Base-by-base conservation (phyloP, 2,888 invertebrate genomes). In the Mechanitis mazaeus region DNA sequence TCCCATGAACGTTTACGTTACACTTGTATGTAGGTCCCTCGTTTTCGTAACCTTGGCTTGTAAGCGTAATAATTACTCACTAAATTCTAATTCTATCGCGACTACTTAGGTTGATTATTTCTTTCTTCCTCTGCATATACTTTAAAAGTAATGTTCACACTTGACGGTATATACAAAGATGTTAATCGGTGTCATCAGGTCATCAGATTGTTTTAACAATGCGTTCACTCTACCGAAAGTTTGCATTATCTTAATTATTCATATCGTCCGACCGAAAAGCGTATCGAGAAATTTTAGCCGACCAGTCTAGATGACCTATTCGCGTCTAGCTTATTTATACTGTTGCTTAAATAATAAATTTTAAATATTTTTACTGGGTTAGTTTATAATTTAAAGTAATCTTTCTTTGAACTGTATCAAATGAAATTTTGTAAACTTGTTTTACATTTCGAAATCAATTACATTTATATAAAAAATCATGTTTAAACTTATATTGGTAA, bases 151-250 rank as follows among this genome's bases (percentile, higher is more conserved):
- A 45, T 46, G 46, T 35, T 38, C n/a, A 47, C n/a, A 45, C 20
- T 59, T 59, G 42, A 59, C 45, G 56, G 46, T 38, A 56, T 55
- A 38, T 54, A 77, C 75, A 76, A 81, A 78, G 77, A 80, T 84
- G 74, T 76, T 74, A 71, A 85, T 80, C 72, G 75, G 79, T 86
- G 88, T 82, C 83, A 86, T 76, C 79, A 75, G 85, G 81, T 74
- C 85, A 79, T 69, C 73, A 71, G 72, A 71, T 75, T 59, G 54
- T 56, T 71, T 67, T 69, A 81, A 83, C 83, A 85, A 82, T 82
- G 78, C 74, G 73, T 64, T 68, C 68, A 68, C 58, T 71, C 69
- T 71, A 71, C 76, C 74, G 69, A 72, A 70, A 66, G 70, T 69
- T 61, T 61, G 63, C 64, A 64, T 68, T 68, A 64, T 67, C 65